Evolutionary conservation across 2,888 invertebrate genomes (phyloP).

Genomic region (Caenorhabditis afra): DNA sequence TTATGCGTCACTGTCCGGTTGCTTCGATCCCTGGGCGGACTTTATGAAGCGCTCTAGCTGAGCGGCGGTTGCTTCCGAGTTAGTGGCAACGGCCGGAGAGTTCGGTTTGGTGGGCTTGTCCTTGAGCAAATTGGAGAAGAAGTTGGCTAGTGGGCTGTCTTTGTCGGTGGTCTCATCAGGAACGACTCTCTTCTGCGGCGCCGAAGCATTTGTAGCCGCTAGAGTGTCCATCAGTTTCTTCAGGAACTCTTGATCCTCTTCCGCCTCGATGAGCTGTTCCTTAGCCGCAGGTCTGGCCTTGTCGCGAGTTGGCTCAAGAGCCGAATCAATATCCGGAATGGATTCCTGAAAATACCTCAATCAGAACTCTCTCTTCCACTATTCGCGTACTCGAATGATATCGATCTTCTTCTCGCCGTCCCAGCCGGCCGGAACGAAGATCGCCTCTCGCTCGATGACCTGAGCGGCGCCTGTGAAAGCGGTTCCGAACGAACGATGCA

Average conservation of each 20-base stretch:
- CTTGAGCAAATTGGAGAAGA: slow-evolving; percentile 78
- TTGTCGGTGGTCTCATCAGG: slow-evolving; percentile 64
- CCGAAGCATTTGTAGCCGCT: slow-evolving; percentile 25
- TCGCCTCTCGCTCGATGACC: slow-evolving; percentile 76
- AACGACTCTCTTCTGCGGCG: slow-evolving; percentile 37
- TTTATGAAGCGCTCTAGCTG: slow-evolving; percentile 65
- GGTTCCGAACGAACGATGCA: slow-evolving; percentile 76
- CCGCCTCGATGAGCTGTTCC: slow-evolving; percentile 70
- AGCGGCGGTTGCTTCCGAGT: slow-evolving; percentile 47
- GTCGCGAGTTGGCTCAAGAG: slow-evolving; percentile 70
- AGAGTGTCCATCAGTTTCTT: slow-evolving; percentile 37
- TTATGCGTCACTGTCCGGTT: slow-evolving; percentile 52
- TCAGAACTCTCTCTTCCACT: not conserved
- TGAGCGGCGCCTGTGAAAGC: slow-evolving; percentile 77
- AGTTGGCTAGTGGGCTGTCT: slow-evolving; percentile 76
- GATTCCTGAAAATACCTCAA: slow-evolving; percentile 51
- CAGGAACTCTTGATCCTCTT: slow-evolving; percentile 70
- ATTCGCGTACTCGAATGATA: slow-evolving; percentile 41
- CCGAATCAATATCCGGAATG: slow-evolving; percentile 63
- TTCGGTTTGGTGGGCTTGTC: slow-evolving; percentile 56
- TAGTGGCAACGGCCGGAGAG: slow-evolving; percentile 26
- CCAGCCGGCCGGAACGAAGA: slow-evolving; percentile 80
- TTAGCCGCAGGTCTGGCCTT: slow-evolving; percentile 52
- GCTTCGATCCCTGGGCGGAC: slow-evolving; percentile 40
- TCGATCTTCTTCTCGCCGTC: slow-evolving; percentile 77